Evolutionary conservation across 2,888 invertebrate genomes (phyloP).

Genomic region (Tetropium fuscum): DNA sequence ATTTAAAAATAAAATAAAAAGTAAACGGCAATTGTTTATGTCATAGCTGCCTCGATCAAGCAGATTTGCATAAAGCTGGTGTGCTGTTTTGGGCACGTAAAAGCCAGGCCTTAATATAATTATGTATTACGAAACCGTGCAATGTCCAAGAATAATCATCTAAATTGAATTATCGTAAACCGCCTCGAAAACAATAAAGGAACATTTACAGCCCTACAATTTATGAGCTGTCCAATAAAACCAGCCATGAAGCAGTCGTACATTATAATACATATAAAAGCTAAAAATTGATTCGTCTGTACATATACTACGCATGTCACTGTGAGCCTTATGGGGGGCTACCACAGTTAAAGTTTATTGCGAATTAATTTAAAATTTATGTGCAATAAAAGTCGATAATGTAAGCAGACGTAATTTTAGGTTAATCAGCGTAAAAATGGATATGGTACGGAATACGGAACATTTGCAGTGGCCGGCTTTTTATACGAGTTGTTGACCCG

Average conservation of each 20-base stretch:
- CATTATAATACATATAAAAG: conserved; percentile 4
- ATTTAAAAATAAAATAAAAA: no score
- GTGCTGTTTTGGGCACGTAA: no score
- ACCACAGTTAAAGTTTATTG: conserved; percentile 8
- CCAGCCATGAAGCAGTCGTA: conserved; percentile 8
- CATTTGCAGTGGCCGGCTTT: conserved; percentile 1
- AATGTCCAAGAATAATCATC: no score
- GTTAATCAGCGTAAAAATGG: background rate
- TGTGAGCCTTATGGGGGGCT: no score
- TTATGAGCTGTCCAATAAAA: conserved; percentile 14
- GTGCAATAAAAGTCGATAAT: conserved; percentile 11
- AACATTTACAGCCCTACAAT: conserved; percentile 2
- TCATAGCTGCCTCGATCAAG: no score
- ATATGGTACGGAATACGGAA: background rate
- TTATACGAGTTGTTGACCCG: background rate
- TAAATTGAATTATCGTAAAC: no score
- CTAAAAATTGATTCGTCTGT: conserved; percentile 18
- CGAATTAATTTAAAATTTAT: conserved; percentile 5
- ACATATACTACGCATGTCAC: conserved; percentile 3
- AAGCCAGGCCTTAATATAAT: no score
- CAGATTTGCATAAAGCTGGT: no score
- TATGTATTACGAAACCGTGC: no score
- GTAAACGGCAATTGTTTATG: no score
- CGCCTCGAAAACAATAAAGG: no score
- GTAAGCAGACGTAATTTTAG: conserved; percentile 2